A percentile compares a stretch with the other conserved stretches of the same genome.
phyloP scores from a whole-genome alignment of 2,888 invertebrate genomes.

The Tetramorium bicarinatum region DNA sequence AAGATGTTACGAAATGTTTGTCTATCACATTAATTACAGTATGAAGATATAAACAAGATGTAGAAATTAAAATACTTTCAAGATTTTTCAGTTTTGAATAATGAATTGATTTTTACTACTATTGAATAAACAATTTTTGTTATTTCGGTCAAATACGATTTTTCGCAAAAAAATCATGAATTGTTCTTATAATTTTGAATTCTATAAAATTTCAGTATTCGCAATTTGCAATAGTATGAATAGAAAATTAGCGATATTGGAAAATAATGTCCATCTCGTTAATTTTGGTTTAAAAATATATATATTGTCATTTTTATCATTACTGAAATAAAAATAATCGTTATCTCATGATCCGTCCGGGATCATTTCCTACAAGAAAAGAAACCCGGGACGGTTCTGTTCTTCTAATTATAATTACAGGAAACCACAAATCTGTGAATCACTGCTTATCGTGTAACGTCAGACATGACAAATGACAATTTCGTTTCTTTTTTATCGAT shows the following conservation, averaged over 20 bases:
- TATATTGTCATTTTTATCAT: not conserved
- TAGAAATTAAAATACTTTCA: too few species aligned
- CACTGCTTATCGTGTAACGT: slow-evolving; percentile 3
- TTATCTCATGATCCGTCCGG: not conserved
- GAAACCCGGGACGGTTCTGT: not conserved
- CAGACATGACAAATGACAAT: not conserved
- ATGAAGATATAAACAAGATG: too few species aligned
- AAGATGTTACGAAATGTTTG: too few species aligned
- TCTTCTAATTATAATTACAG: not conserved
- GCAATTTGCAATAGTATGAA: not conserved
- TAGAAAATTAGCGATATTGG: not conserved
- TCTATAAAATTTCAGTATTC: not conserved
- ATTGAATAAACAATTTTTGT: too few species aligned
- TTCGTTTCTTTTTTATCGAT: not conserved
- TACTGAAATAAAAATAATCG: not conserved
- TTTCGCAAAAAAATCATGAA: too few species aligned
- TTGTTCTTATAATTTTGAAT: not conserved
- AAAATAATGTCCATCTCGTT: too few species aligned
- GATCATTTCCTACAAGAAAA: not conserved
- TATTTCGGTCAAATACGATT: too few species aligned
- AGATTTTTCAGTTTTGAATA: too few species aligned
- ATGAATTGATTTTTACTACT: too few species aligned
- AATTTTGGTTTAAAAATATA: not conserved
- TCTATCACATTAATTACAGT: too few species aligned
- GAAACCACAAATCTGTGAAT: not conserved